Evolutionary conservation across 2,888 invertebrate genomes (phyloP).

Genomic region (Xanthostigma xanthostigma): DNA sequence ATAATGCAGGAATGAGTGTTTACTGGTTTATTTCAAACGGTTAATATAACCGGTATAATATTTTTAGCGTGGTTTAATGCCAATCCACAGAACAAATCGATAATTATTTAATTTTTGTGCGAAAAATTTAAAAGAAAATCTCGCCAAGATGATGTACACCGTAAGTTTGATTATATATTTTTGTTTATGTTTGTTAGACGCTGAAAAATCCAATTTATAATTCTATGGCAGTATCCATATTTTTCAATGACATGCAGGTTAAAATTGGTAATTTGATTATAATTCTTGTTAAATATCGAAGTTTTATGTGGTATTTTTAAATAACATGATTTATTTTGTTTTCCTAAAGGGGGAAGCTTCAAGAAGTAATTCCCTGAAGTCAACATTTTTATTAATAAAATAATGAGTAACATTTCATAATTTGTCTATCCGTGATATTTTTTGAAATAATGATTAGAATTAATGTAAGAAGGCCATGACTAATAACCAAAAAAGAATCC

Average conservation of each 20-base stretch:
- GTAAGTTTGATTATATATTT: slow-evolving; percentile 21
- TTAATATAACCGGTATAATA: slow-evolving; percentile 3
- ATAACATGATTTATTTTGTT: too few relatives aligned
- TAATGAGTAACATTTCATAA: too few relatives aligned
- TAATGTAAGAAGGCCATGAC: slow-evolving; percentile 1
- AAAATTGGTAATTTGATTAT: too few relatives aligned
- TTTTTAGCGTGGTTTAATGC: slow-evolving; percentile 3
- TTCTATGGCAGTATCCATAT: too few relatives aligned
- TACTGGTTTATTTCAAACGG: slow-evolving; percentile 4
- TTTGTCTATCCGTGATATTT: not conserved
- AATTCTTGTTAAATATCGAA: too few relatives aligned
- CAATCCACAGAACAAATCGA: not conserved
- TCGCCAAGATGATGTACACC: slow-evolving; percentile 34
- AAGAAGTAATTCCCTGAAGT: too few relatives aligned
- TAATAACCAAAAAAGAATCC: not conserved
- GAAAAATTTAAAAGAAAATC: not conserved
- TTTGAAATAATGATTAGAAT: not conserved
- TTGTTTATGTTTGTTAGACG: not conserved
- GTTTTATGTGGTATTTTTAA: too few relatives aligned
- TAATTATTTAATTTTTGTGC: not conserved
- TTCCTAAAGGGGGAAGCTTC: too few relatives aligned
- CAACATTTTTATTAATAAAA: too few relatives aligned
- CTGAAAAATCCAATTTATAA: not conserved
- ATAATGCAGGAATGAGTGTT: slow-evolving; percentile 1
- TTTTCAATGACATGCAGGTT: too few relatives aligned